Conservation (phyloP, 2,888 invertebrate genomes). For the Sinelater perroti region DNA sequence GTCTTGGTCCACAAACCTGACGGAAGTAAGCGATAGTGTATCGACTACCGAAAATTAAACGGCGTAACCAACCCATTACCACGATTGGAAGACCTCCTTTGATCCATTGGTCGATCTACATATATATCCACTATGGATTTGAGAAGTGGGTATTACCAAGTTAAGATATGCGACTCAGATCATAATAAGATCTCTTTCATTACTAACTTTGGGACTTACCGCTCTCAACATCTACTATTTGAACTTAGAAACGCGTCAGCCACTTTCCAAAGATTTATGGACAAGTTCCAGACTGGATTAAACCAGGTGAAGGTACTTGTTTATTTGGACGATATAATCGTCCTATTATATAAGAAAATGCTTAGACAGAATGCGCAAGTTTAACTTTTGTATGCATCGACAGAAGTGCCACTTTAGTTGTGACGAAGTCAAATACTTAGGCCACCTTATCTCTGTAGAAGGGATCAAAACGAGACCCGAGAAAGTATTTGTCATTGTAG, state of each 20-base stretch:
- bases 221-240: no score
- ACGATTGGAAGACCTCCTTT: constrained; percentile 9
- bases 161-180: constrained; percentile 28
- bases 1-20: no score
- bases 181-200: constrained; percentile 38
- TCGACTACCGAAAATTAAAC: no score
- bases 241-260: constrained; percentile 41
- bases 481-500: not conserved
- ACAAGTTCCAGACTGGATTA: constrained; percentile 41
- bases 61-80: constrained; percentile 3
- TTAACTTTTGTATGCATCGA: no score
- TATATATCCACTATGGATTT: constrained; percentile 13
- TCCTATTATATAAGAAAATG: constrained; percentile 39
- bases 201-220: constrained; percentile 50
- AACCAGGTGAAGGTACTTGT: constrained; percentile 37
- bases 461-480: not conserved
- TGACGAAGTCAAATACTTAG: no score
- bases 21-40: no score
- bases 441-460: not conserved
- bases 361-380: no score
- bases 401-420: no score
- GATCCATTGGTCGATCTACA: not conserved
- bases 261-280: constrained; percentile 47
- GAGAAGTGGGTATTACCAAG: constrained; percentile 21
- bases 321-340: constrained; percentile 47